Conservation (phyloP, 2,797 vertebrate genomes). For the Gephyroberyx darwinii region DNA sequence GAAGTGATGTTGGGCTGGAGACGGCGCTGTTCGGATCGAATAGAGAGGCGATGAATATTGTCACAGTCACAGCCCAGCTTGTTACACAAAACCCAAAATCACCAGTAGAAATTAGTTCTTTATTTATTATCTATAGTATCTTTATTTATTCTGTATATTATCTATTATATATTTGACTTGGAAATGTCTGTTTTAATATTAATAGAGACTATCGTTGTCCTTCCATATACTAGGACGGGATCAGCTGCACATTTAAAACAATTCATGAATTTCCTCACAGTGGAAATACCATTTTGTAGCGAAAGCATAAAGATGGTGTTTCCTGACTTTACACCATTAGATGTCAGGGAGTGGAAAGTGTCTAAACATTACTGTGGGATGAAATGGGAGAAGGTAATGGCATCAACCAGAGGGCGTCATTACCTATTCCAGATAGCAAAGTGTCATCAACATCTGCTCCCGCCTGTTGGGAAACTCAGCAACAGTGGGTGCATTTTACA, state of each 20-base stretch:
- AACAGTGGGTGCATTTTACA: conserved; percentile 46
- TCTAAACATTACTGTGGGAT: conserved; percentile 23
- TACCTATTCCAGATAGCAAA: conserved; percentile 40
- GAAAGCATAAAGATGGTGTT: not conserved
- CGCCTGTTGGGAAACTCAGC: conserved; percentile 38
- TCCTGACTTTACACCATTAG: not conserved
- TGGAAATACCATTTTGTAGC: no score
- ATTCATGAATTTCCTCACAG: no score
- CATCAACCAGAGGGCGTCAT: conserved; percentile 48
- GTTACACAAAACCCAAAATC: not conserved
- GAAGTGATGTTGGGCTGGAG: no score
- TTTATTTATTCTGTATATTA: no score
- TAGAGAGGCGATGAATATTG: conserved; percentile 5
- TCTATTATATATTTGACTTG: no score
- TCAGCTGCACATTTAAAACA: no score
- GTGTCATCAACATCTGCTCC: conserved; percentile 54
- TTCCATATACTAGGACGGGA: not conserved
- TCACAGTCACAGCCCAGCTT: not conserved
- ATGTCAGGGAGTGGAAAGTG: conserved; percentile 14
- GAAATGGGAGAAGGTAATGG: conserved; percentile 28
- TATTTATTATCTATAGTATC: no score
- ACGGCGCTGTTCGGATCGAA: not conserved
- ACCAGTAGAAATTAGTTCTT: not conserved
- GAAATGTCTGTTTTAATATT: no score
- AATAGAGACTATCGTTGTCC: not conserved